Percentiles rank a stretch among this genome's conserved stretches.
These are phyloP conservation scores for Gryllus bimaculatus DNA, from an alignment of 1,140 invertebrate genomes.

Conservation along the genomic window DNA sequence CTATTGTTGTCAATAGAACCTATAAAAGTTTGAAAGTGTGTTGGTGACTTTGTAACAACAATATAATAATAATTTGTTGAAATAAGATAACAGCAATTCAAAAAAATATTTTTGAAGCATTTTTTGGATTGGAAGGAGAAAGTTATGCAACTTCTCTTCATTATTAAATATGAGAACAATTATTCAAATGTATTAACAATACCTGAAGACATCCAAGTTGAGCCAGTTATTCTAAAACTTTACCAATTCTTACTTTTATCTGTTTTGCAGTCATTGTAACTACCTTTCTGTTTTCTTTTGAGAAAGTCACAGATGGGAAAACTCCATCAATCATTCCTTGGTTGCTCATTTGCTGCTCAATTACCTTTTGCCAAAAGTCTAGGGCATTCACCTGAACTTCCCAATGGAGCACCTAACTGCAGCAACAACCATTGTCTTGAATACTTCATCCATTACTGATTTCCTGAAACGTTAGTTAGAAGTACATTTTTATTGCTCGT, in stretches of 20 bases:
- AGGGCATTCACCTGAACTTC: conserved; percentile 63
- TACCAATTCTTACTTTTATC: conserved; percentile 52
- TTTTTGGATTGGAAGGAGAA: neutral
- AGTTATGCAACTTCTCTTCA: neutral
- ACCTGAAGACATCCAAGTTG: conserved; percentile 54
- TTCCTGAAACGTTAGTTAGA: conserved; percentile 19
- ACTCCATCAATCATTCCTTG: conserved; percentile 70
- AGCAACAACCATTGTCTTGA: conserved; percentile 45
- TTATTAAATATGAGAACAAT: neutral
- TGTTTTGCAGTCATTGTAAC: conserved; percentile 56
- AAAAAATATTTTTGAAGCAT: neutral
- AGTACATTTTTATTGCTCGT: no score
- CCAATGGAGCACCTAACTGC: conserved; percentile 64
- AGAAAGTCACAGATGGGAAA: conserved; percentile 68
- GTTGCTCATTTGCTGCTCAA: conserved; percentile 50
- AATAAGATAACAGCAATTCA: neutral
- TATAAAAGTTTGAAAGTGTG: conserved; percentile 14
- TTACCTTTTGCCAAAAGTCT: conserved; percentile 58
- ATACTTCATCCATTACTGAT: conserved; percentile 30
- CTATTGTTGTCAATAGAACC: conserved; percentile 50
- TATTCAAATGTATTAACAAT: conserved; percentile 19
- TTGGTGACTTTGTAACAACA: no score
- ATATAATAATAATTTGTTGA: no score
- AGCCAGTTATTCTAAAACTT: conserved; percentile 53
- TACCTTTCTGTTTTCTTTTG: conserved; percentile 65